phyloP scores from a whole-genome alignment of 2,888 invertebrate species.

The Drosophila neonasuta region DNA sequence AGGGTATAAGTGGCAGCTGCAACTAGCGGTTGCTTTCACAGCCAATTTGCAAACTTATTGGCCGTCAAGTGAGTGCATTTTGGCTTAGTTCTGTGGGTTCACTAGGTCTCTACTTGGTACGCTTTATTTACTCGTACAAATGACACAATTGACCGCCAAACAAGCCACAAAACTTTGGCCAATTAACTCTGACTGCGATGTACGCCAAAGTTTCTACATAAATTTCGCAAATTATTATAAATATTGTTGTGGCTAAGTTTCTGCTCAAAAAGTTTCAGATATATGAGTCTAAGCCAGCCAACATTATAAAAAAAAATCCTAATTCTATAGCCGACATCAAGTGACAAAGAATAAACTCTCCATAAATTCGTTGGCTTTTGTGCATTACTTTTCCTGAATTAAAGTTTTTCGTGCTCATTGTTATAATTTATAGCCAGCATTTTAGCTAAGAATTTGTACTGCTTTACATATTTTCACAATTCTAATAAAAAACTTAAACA shows the following conservation, averaged over 20 bases:
- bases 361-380: constrained; percentile 12
- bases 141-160: constrained; percentile 66
- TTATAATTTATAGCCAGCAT: constrained; percentile 9
- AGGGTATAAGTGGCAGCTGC: constrained; percentile 12
- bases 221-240: constrained; percentile 63
- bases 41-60: constrained; percentile 30
- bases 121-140: constrained; percentile 32
- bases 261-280: constrained; percentile 24
- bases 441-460: not conserved
- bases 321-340: constrained; percentile 21
- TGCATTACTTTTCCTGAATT: constrained; percentile 14
- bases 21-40: constrained; percentile 16
- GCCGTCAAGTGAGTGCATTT: constrained; percentile 33
- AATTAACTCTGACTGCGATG: constrained; percentile 50
- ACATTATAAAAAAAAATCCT: constrained; percentile 26
- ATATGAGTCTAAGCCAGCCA: constrained; percentile 4
- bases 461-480: not conserved
- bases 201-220: constrained; percentile 61
- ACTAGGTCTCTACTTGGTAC: not conserved
- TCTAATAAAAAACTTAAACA: constrained; percentile 1
- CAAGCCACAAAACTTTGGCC: constrained; percentile 61
- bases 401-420: constrained; percentile 1
- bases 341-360: constrained; percentile 28
- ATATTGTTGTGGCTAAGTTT: constrained; percentile 50
- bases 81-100: constrained; percentile 13